Percentiles rank a stretch among this genome's conserved stretches.
Conservation (phyloP, 2,113 vertebrate species). For the Epinephelus fuscoguttatus region DNA sequence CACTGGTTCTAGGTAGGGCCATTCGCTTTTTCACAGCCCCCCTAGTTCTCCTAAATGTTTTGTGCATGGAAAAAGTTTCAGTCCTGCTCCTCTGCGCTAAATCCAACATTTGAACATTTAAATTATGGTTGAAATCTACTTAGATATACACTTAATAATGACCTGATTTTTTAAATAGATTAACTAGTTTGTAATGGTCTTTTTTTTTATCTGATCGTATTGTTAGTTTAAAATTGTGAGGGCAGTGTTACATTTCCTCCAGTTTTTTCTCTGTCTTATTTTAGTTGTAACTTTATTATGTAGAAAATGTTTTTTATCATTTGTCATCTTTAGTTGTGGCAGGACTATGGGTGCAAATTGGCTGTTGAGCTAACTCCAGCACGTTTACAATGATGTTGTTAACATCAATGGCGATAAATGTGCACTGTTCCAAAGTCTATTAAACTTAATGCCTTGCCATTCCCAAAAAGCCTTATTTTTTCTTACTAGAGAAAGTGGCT, state of each 20-base stretch:
- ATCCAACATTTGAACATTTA: no score
- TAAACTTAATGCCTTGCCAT: not conserved
- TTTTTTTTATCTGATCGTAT: not conserved
- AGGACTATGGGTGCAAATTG: not conserved
- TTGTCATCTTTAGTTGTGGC: slow-evolving; percentile 1
- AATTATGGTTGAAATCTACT: not conserved
- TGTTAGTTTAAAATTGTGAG: no score
- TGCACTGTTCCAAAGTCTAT: not conserved
- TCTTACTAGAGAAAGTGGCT: not conserved
- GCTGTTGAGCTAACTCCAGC: not conserved
- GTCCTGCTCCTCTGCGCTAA: no score
- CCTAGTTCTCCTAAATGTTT: no score
- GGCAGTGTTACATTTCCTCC: not conserved
- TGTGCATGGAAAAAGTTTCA: no score
- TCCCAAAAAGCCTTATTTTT: no score
- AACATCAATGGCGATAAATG: not conserved
- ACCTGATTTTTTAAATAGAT: not conserved
- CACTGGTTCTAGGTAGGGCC: no score
- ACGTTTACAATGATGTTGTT: slow-evolving; percentile 6
- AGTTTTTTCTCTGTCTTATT: not conserved
- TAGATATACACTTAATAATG: not conserved
- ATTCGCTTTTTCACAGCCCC: no score
- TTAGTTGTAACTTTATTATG: not conserved
- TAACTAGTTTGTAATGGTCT: not conserved
- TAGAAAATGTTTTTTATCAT: not conserved